These are phyloP conservation scores for Fringilla coelebs DNA, from an alignment of 2,797 vertebrate genomes.

Conservation along the genomic window DNA sequence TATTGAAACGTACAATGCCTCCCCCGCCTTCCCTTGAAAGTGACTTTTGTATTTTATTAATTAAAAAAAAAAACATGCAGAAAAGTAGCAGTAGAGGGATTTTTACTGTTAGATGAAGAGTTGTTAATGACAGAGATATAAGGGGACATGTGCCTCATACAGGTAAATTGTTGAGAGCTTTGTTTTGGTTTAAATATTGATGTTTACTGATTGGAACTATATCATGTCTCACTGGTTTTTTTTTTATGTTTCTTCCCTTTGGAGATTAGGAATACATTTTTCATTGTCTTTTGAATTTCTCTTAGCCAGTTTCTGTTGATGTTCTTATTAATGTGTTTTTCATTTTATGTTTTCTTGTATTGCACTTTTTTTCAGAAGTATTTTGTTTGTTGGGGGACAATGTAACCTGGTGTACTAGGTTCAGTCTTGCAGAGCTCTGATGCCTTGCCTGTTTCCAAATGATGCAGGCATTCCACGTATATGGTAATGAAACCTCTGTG, in stretches of 20 bases:
- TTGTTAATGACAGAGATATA: neutral
- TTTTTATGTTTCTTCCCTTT: neutral
- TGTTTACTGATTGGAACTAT: neutral
- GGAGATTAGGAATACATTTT: neutral
- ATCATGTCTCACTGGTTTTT: neutral
- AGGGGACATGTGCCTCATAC: neutral
- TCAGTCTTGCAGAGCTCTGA: neutral
- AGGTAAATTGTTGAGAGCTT: neutral
- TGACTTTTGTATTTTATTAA: neutral
- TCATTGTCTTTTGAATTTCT: neutral
- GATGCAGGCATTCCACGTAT: neutral
- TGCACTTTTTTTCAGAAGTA: neutral
- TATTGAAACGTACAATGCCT: neutral
- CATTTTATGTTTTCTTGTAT: neutral
- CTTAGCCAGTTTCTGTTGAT: neutral
- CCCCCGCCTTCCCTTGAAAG: fast-evolving
- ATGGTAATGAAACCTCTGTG: neutral
- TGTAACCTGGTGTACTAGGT: neutral
- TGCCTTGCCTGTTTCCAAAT: neutral
- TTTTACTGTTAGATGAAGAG: neutral
- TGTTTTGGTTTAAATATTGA: neutral
- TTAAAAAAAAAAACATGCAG: neutral
- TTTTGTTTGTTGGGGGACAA: neutral
- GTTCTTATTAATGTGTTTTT: neutral
- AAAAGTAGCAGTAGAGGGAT: neutral